These are phyloP conservation scores for Mobula birostris DNA, from an alignment of 2,113 vertebrate genomes.

Conservation along the genomic window DNA sequence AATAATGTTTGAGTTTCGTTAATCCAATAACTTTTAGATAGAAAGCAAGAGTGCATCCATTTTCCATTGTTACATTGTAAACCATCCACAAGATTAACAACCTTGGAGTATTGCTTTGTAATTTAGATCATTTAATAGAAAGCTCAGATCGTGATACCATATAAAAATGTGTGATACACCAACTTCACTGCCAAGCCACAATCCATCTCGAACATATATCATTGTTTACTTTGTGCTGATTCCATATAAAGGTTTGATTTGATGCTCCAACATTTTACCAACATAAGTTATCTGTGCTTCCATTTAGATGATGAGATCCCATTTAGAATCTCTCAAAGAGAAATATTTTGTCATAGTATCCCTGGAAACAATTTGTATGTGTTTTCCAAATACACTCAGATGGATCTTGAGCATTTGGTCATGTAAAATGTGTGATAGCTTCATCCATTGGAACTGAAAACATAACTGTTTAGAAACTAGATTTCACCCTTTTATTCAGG, in stretches of 20 bases:
- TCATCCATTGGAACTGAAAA: not conserved
- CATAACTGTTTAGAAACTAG: not conserved
- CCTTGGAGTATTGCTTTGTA: not conserved
- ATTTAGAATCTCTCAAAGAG: not conserved
- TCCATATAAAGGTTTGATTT: not conserved
- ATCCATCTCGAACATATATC: not conserved
- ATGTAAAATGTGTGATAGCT: not conserved
- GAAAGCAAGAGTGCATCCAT: not conserved
- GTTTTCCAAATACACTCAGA: not conserved
- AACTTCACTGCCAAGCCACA: not conserved
- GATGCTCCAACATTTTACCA: not conserved
- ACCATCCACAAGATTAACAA: not conserved
- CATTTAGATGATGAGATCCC: not conserved
- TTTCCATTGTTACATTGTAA: not conserved
- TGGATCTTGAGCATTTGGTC: not conserved
- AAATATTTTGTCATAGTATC: not conserved
- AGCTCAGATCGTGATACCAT: not conserved
- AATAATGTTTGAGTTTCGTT: not conserved
- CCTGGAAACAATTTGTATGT: not conserved
- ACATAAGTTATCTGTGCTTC: not conserved
- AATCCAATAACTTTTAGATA: not conserved
- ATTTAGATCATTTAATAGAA: not conserved
- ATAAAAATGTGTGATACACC: not conserved
- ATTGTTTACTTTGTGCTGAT: not conserved
- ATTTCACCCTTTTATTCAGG: too few species aligned